Evolutionary conservation across 1,140 invertebrate genomes (phyloP), one percentile per base, ranked within the genome.

Genomic region (Hypothenemus hampei): DNA sequence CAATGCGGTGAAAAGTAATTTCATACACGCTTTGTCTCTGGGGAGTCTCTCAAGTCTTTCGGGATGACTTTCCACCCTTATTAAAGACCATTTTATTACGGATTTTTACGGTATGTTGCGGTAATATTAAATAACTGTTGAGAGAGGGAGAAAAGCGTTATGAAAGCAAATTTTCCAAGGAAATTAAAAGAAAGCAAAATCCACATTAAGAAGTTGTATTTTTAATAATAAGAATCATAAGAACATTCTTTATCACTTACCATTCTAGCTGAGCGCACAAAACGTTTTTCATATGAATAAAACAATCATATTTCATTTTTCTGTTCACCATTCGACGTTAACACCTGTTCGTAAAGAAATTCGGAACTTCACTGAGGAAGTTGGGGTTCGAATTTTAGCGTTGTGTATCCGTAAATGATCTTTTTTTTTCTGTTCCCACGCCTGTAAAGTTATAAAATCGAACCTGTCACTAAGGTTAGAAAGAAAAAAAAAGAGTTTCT

Each of bases 1-100:
- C 18, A 51, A 51, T 59, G 58, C 54, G 59, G 59, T 57, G 49
- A 60, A 57, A 51, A 57, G 60, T 61, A 61, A 61, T 61, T 61
- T 61, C 49, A 61, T 61, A 58, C 57, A 23, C 29, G 13, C 21
- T n/a, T n/a, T 20, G 48, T 57, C 59, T 54, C 45, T 45, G 37
- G 57, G 47, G 56, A 43, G n/a, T n/a, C 37, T 51, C 20, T 11
- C 19, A 31, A 23, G 36, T 31, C 48, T 41, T 40, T 39, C 29
- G 47, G 52, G 56, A 53, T 36, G 49, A 26, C 5, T 53, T 45
- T 56, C 39, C 53, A 47, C 57, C 52, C 45, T 58, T 59, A 55
- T 61, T 61, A 58, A 51, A 41, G 35, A 7, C n/a, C n/a, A n/a
- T n/a, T n/a, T n/a, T n/a, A n/a, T n/a, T n/a, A n/a, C n/a, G 16